These are phyloP conservation scores for Cyclura pinguis DNA, from an alignment of 2,797 vertebrate genomes.

Conservation along the genomic window DNA sequence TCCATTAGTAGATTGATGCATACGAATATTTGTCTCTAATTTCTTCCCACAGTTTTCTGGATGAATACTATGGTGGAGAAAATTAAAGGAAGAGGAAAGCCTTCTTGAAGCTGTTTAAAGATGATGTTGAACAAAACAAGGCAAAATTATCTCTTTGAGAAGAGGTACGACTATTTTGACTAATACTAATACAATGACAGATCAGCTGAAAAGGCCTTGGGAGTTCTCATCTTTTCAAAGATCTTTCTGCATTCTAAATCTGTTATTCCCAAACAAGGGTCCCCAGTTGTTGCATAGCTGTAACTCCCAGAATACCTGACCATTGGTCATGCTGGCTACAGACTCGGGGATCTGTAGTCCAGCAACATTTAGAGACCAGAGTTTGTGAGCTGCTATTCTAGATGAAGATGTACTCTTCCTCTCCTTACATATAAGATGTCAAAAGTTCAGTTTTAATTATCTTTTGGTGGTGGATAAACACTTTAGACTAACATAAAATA, in stretches of 20 bases:
- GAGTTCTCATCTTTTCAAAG: background rate
- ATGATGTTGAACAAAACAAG: background rate
- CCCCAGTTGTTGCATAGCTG: background rate
- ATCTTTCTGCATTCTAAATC: background rate
- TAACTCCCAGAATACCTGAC: no score
- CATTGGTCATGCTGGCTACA: background rate
- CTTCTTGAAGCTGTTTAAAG: background rate
- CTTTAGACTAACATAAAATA: no score
- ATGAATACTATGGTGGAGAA: background rate
- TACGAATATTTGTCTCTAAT: background rate
- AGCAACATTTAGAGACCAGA: background rate
- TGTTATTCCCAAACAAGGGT: background rate
- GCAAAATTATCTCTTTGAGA: background rate
- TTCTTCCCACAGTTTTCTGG: background rate
- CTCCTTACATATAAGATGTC: background rate
- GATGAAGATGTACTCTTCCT: background rate
- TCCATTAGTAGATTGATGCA: background rate
- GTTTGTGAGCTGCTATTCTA: background rate
- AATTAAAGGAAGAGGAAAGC: background rate
- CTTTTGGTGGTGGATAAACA: no score
- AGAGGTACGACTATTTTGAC: background rate
- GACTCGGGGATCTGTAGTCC: background rate
- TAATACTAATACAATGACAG: background rate
- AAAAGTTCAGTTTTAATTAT: no score
- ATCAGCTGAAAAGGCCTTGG: background rate